A percentile compares a stretch with the other conserved stretches of the same genome.
These are phyloP conservation scores for Gnatocerus cornutus DNA, from an alignment of 2,888 invertebrate genomes.

Conservation along the genomic window DNA sequence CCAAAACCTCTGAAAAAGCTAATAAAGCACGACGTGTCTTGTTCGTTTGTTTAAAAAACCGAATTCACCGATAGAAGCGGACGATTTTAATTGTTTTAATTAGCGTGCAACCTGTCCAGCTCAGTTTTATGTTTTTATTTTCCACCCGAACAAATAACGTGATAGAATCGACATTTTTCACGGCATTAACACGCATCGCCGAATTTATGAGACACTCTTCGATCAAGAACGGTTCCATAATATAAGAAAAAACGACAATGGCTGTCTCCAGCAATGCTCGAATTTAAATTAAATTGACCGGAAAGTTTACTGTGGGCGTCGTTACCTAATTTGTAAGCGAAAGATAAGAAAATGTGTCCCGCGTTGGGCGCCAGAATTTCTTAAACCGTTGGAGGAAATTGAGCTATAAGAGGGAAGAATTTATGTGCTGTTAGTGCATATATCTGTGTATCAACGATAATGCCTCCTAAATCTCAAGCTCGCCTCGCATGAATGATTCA, in stretches of 20 bases:
- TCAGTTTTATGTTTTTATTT: conserved; percentile 10
- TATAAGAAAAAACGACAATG: conserved; percentile 33
- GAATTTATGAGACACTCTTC: conserved; percentile 22
- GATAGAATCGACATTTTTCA: conserved; percentile 33
- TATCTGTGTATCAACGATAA: conserved; percentile 34
- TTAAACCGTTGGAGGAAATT: conserved; percentile 6
- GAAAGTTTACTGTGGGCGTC: conserved; percentile 19
- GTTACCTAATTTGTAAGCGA: conserved; percentile 19
- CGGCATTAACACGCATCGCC: conserved; percentile 22
- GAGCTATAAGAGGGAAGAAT: conserved; percentile 11
- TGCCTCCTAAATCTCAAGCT: conserved; percentile 28
- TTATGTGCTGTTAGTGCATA: conserved; percentile 19
- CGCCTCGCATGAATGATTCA: conserved; percentile 43
- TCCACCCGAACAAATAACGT: conserved; percentile 5
- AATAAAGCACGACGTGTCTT: conserved; percentile 6
- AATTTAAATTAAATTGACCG: conserved; percentile 34
- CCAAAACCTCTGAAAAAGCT: no score
- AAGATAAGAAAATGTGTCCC: background rate
- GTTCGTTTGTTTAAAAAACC: background rate
- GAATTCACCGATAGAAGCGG: background rate
- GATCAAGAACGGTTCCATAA: conserved; percentile 27
- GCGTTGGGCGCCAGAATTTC: conserved; percentile 6
- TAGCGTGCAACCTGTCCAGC: conserved; percentile 14
- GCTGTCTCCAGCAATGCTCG: conserved; percentile 26
- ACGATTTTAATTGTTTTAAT: conserved; percentile 9